Conservation (phyloP, 1,140 invertebrate genomes). For the Trichoplusia ni region DNA sequence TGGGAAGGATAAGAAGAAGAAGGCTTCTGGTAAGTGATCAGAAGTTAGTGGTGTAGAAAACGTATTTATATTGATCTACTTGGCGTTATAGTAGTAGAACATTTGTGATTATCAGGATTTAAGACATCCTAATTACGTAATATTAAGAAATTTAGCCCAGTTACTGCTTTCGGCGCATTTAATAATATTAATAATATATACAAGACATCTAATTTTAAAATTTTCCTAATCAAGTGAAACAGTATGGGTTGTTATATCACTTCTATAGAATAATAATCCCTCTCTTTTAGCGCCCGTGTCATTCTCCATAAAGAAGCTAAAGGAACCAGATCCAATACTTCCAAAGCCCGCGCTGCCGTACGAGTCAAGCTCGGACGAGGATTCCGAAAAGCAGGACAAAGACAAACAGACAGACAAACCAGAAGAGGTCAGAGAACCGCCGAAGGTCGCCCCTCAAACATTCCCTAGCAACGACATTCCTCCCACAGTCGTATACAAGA, state of each 20-base stretch:
- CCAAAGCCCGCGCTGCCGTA: slow-evolving; percentile 88
- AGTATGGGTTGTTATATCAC: background rate
- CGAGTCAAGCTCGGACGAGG: slow-evolving; percentile 87
- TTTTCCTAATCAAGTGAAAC: too few relatives aligned
- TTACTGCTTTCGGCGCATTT: too few relatives aligned
- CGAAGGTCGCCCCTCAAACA: slow-evolving; percentile 38
- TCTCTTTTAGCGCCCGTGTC: slow-evolving; percentile 85
- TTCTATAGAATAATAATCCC: background rate
- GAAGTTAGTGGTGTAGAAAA: slow-evolving; percentile 18
- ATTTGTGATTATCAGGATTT: too few relatives aligned
- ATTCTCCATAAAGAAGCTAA: slow-evolving; percentile 91
- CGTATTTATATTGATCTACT: too few relatives aligned
- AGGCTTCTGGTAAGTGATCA: slow-evolving; percentile 29
- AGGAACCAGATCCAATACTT: slow-evolving; percentile 86
- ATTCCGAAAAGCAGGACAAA: slow-evolving; percentile 70
- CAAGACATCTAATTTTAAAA: too few relatives aligned
- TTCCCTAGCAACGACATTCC: slow-evolving; percentile 47
- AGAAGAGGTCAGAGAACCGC: slow-evolving; percentile 43
- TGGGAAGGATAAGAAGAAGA: slow-evolving; percentile 45
- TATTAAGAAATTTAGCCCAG: too few relatives aligned
- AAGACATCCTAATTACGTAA: too few relatives aligned
- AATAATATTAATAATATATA: too few relatives aligned
- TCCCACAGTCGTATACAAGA: slow-evolving; percentile 67
- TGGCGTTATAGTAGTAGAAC: too few relatives aligned
- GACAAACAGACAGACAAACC: slow-evolving; percentile 47